Base-by-base conservation (phyloP, 2,888 invertebrate species). In the Plutella xylostella region DNA sequence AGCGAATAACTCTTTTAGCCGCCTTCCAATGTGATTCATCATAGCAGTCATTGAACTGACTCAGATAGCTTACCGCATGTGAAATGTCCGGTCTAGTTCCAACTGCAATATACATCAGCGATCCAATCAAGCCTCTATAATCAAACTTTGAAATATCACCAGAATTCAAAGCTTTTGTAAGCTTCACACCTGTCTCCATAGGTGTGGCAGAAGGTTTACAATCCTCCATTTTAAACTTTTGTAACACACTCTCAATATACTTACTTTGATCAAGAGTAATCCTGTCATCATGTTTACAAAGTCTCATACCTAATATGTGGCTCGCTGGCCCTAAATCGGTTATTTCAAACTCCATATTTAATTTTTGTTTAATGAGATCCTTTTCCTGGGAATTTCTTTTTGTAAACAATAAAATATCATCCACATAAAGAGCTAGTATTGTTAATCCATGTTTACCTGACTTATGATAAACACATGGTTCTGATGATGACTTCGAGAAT, bases 391-490 rank as follows among this genome's bases (percentile, higher is more conserved):
- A n/a, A n/a, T n/a, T 21, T 20, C 6, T 2, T 3, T 12, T n/a
- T 11, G 20, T 11, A 19, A 35, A 54, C 4, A 34, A 15, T 14
- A 54, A 3, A 47, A 41, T 30, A 41, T 41, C 41, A 30, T 41
- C 41, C 17, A 41, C 41, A 41, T 41, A 41, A 2, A 41, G 44
- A 22, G 25, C 49, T 3, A 45, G 21, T 4, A 51, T 42, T 1
- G 44, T 43, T 2, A 31, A 15, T 9, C 11, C 22, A 25, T 14
- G 19, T 4, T 31, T 20, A 14, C 22, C 21, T 1, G 22, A 31
- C 35, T 42, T 45, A n/a, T 37, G 18, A 42, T 42, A 47, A 15
- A 51, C 47, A 42, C 51, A 51, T 1, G 47, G 51, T 41, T 48
- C 49, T 22, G 37, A 39, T 17, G 37, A 41, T 11, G 38, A 44